Evolutionary conservation across 2,888 invertebrate genomes (phyloP).

Genomic region (Ptychoptera albimana): DNA sequence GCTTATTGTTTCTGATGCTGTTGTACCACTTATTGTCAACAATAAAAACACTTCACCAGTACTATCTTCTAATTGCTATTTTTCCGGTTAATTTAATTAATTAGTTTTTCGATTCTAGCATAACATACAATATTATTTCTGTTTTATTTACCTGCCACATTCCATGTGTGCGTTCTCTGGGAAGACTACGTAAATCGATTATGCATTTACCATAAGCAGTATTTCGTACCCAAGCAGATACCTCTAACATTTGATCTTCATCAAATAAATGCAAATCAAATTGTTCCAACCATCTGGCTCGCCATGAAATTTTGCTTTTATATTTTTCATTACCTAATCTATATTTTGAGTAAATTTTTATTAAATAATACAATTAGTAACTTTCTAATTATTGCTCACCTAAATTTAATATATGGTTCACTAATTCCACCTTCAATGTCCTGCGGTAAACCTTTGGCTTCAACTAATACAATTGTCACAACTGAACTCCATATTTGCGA

Average conservation of each 20-base stretch:
- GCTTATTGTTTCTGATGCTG: conserved; percentile 82
- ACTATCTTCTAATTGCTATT: conserved; percentile 65
- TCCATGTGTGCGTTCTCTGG: conserved; percentile 81
- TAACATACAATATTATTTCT: too few species aligned
- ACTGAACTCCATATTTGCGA: conserved; percentile 96
- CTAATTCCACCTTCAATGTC: conserved; percentile 77
- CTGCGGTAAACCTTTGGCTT: conserved; percentile 81
- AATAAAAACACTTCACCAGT: conserved; percentile 71
- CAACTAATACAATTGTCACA: conserved; percentile 92
- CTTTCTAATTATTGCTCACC: conserved; percentile 35
- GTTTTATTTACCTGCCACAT: conserved; percentile 49
- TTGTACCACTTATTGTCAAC: conserved; percentile 88
- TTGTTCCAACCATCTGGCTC: conserved; percentile 89
- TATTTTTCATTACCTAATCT: conserved; percentile 95
- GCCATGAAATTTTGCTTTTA: conserved; percentile 81
- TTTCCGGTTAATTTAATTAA: too few species aligned
- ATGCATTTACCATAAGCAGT: conserved; percentile 45
- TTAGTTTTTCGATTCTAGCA: too few species aligned
- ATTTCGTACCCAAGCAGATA: conserved; percentile 58
- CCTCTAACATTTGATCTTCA: conserved; percentile 81
- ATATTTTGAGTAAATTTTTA: conserved; percentile 12
- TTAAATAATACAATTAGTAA: neutral
- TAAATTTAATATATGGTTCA: conserved; percentile 93
- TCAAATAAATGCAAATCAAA: conserved; percentile 94
- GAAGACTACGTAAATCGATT: conserved; percentile 69